Percentiles rank a stretch among this genome's conserved stretches.
Evolutionary conservation across 2,888 invertebrate genomes (phyloP).

Genomic region (Leucozona laternaria): DNA sequence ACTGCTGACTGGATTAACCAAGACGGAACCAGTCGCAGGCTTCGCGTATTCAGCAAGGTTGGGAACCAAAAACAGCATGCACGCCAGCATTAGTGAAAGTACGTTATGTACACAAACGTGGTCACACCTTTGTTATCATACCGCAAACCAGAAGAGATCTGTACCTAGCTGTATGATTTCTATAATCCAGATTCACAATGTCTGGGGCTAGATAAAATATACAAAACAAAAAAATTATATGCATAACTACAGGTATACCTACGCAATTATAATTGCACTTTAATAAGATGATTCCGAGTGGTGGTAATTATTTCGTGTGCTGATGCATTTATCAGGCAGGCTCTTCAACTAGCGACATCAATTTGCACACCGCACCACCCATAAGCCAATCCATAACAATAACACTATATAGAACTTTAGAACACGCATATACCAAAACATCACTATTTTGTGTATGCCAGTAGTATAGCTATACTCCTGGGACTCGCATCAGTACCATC

Average conservation of each 20-base stretch:
- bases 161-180: no score
- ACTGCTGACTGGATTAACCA: no score
- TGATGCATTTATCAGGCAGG: conserved; percentile 40
- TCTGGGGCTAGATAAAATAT: not conserved
- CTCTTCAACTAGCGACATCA: conserved; percentile 69
- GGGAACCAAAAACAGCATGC: no score
- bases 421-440: not conserved
- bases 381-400: conserved; percentile 22
- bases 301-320: conserved; percentile 54
- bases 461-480: not conserved
- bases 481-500: conserved; percentile 9
- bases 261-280: conserved; percentile 48
- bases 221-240: not conserved
- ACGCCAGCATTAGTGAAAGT: no score
- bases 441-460: not conserved
- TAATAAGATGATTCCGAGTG: conserved; percentile 62
- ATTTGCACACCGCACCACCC: conserved; percentile 37
- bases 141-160: no score
- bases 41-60: no score
- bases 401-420: conserved; percentile 29
- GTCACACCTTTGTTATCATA: no score
- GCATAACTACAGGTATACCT: no score
- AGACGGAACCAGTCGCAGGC: no score
- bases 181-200: no score
- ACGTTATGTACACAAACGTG: no score